These are phyloP conservation scores for Hormaphis cornu DNA, from an alignment of 1,140 invertebrate species.

Conservation along the genomic window DNA sequence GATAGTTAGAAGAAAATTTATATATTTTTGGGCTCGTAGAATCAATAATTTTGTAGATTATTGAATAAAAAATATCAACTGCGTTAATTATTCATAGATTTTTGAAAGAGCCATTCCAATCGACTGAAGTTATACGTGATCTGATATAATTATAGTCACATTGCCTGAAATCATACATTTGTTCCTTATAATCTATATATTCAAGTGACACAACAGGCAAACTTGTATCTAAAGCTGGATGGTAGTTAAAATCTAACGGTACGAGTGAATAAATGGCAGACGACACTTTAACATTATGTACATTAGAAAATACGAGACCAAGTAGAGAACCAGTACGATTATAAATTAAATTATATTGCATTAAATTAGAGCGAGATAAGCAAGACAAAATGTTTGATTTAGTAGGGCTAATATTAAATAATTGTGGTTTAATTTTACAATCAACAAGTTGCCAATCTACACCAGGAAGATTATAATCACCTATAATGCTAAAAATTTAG, in stretches of 20 bases:
- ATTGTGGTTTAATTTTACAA: neutral
- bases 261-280: neutral
- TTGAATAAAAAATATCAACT: slow-evolving; percentile 6
- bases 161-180: neutral
- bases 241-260: neutral
- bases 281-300: neutral
- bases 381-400: slow-evolving; percentile 6
- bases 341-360: slow-evolving; percentile 12
- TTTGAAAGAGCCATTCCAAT: neutral
- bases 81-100: neutral
- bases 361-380: slow-evolving; percentile 6
- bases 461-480: neutral
- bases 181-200: slow-evolving; percentile 1
- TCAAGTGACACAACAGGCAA: neutral
- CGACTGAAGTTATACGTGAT: neutral
- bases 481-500: slow-evolving; percentile 1
- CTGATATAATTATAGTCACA: neutral
- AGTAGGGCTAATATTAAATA: slow-evolving; percentile 3
- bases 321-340: neutral
- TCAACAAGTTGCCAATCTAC: neutral
- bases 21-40: neutral
- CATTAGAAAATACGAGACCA: neutral
- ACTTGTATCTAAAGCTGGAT: neutral
- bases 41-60: neutral
- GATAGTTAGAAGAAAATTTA: neutral